Evolutionary conservation across 2,888 invertebrate genomes (phyloP).

Genomic region (Tachina fera): DNA sequence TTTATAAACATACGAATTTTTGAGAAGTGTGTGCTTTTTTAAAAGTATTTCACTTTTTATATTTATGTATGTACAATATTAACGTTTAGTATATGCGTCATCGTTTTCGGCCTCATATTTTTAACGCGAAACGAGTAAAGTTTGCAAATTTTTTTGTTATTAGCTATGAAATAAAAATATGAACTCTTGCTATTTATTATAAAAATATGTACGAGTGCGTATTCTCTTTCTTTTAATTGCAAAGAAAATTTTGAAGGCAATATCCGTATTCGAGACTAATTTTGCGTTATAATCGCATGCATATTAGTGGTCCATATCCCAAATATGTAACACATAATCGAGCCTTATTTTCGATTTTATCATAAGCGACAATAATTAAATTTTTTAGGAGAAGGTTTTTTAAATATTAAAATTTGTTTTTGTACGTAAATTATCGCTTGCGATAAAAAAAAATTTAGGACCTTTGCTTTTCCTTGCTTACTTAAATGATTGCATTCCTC

Average conservation of each 20-base stretch:
- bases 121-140: neutral
- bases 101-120: conserved; percentile 5
- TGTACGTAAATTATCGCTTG: too few species aligned
- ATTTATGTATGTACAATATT: neutral
- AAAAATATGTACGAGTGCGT: too few species aligned
- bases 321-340: too few species aligned
- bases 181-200: conserved; percentile 2
- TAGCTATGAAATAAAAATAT: conserved; percentile 64
- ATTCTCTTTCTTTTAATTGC: neutral
- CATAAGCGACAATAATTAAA: too few species aligned
- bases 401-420: too few species aligned
- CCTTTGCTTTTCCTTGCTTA: too few species aligned
- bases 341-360: too few species aligned
- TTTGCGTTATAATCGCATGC: neutral
- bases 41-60: conserved; percentile 2
- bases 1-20: conserved; percentile 22
- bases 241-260: conserved; percentile 12
- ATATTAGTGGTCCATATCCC: too few species aligned
- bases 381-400: too few species aligned
- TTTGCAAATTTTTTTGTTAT: conserved; percentile 16
- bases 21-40: conserved; percentile 15
- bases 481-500: too few species aligned
- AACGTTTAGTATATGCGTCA: conserved; percentile 31
- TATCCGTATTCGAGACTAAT: conserved; percentile 1
- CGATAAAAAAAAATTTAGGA: too few species aligned